Percentiles rank a stretch among this genome's conserved stretches.
These are phyloP conservation scores for Lates japonicus DNA, from an alignment of 2,797 vertebrate species.

Conservation along the genomic window DNA sequence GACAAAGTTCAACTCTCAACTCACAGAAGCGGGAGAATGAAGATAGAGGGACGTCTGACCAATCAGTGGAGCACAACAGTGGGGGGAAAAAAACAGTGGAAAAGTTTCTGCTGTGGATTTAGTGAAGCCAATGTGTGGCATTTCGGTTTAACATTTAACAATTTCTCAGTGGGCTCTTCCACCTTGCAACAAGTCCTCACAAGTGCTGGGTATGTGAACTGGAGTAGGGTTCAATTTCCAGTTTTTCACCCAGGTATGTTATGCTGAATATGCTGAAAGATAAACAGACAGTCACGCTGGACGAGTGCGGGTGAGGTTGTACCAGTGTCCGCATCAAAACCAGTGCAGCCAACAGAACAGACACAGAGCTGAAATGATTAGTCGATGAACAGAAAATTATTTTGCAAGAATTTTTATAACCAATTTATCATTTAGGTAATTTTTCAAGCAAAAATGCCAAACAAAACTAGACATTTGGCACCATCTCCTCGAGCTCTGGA, in stretches of 20 bases:
- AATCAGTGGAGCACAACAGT: background rate
- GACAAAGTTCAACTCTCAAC: conserved; percentile 17
- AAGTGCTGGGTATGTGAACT: background rate
- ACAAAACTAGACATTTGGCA: too few species aligned
- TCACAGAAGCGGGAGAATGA: too few species aligned
- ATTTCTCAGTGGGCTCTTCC: background rate
- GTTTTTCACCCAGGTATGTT: background rate
- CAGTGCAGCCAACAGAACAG: background rate
- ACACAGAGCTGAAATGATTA: background rate
- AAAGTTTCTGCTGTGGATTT: background rate
- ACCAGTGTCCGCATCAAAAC: too few species aligned
- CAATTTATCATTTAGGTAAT: too few species aligned
- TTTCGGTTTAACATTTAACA: conserved; percentile 20
- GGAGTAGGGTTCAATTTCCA: background rate
- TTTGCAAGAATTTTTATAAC: too few species aligned
- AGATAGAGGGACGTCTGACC: background rate
- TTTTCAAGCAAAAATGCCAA: background rate
- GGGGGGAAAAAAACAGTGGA: background rate
- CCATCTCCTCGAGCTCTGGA: too few species aligned
- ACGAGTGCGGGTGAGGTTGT: too few species aligned
- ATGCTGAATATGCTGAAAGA: background rate
- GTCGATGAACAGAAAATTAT: too few species aligned
- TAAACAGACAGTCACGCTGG: too few species aligned
- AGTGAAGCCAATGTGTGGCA: too few species aligned
- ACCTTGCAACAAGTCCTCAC: background rate